phyloP scores from a whole-genome alignment of 2,888 invertebrate genomes.

The Tetragnatha montana region DNA sequence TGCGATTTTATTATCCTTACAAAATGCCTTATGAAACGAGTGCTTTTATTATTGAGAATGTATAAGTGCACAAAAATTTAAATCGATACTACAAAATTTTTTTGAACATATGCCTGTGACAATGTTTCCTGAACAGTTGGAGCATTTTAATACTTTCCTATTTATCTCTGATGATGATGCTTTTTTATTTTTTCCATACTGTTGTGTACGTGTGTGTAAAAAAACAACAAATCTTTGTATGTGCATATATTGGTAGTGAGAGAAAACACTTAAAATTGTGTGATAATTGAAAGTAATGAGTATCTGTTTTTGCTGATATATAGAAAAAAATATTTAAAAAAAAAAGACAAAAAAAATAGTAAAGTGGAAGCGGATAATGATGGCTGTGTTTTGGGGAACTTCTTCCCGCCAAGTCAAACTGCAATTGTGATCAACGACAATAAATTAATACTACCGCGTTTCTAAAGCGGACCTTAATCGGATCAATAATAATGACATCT shows the following conservation, averaged over 20 bases:
- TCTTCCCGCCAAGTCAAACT: slow-evolving; percentile 68
- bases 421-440: slow-evolving; percentile 63
- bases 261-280: slow-evolving; percentile 67
- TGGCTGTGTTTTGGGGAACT: slow-evolving; percentile 48
- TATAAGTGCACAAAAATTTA: neutral
- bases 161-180: too few species aligned
- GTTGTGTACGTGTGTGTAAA: slow-evolving; percentile 12
- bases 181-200: slow-evolving; percentile 13
- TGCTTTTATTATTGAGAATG: neutral
- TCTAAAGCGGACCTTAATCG: too few species aligned
- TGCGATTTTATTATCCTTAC: slow-evolving; percentile 15
- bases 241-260: slow-evolving; percentile 65
- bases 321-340: slow-evolving; percentile 33
- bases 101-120: slow-evolving; percentile 18
- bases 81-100: neutral
- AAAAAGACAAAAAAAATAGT: slow-evolving; percentile 12
- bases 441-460: slow-evolving; percentile 20
- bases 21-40: slow-evolving; percentile 27
- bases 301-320: slow-evolving; percentile 53
- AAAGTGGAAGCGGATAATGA: slow-evolving; percentile 19
- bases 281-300: slow-evolving; percentile 56
- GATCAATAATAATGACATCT: too few species aligned
- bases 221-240: slow-evolving; percentile 31
- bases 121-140: slow-evolving; percentile 11
- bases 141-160: slow-evolving; percentile 37